Evolutionary conservation across 2,888 invertebrate genomes (phyloP), one percentile per base, ranked within the genome.

Genomic region (Molorchus minor): DNA sequence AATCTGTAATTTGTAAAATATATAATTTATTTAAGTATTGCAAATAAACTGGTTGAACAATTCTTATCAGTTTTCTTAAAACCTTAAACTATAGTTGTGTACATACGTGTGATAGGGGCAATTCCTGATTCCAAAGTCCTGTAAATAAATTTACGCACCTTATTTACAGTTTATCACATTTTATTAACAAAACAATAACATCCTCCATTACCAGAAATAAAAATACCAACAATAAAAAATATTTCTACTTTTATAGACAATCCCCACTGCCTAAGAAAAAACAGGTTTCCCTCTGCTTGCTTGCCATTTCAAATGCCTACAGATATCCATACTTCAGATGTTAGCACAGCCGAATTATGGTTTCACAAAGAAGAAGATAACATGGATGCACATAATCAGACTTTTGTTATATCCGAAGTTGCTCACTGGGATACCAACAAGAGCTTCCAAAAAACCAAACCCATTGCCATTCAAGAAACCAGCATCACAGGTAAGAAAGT

Each of bases 331-430:
- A 86, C 88, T 0, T 87, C 88, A 41, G 91, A 89, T 73, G 89
- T 92, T 5, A 90, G 88, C 35, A 87, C 87, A 1, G 93, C 92
- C 0, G 90, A 93, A 68, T 82, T 93, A 19, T 93, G 93, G 92
- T 87, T 93, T 56, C 91, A 90, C 77, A 92, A 92, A 82, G 85
- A 87, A 65, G 79, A 82, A 8, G 88, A 89, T 68, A 83, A 84
- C 1, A 77, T 87, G 55, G 88, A 89, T 72, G 83, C 84, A 25
- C 86, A 86, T 76, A 88, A 89, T 74, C 91, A 91, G 73, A 91
- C 90, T 0, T 89, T 92, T 74, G 88, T 91, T 17, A 86, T 92
- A 44, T 67, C 62, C 7, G 92, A 93, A 76, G 87, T 92, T 10
- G 90, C 90, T 5, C 90, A 90, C 74, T 88, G 90, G 91, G 87